These are phyloP conservation scores for Hofmannophila pseudospretella DNA, from an alignment of 2,888 invertebrate genomes.

Conservation along the genomic window DNA sequence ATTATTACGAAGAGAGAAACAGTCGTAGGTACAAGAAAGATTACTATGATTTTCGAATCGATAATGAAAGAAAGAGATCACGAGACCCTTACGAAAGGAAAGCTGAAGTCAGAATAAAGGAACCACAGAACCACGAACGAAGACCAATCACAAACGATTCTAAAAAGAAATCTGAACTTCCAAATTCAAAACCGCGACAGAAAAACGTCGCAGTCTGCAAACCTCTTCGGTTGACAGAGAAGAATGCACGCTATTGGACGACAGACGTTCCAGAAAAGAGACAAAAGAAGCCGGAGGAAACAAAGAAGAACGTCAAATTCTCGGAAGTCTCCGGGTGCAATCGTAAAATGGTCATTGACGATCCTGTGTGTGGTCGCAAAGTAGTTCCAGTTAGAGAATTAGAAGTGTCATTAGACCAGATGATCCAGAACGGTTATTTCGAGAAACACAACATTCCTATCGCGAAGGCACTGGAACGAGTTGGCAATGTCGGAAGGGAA, in stretches of 20 bases:
- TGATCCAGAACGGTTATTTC: slow-evolving; percentile 72
- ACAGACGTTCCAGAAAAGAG: slow-evolving; percentile 50
- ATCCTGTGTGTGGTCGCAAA: slow-evolving; percentile 60
- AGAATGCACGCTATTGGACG: slow-evolving; percentile 64
- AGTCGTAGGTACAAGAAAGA: slow-evolving; percentile 57
- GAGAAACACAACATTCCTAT: slow-evolving; percentile 71
- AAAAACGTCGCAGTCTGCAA: slow-evolving; percentile 69
- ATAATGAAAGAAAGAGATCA: slow-evolving; percentile 37
- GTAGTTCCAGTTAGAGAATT: slow-evolving; percentile 67
- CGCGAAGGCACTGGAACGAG: slow-evolving; percentile 38
- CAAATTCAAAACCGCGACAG: slow-evolving; percentile 24
- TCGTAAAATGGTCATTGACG: slow-evolving; percentile 66
- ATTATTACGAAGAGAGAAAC: slow-evolving; percentile 50
- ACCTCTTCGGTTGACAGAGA: slow-evolving; percentile 56
- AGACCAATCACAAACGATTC: slow-evolving; percentile 7
- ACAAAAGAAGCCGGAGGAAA: slow-evolving; percentile 52
- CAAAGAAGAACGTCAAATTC: slow-evolving; percentile 71
- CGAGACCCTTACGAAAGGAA: slow-evolving; percentile 42
- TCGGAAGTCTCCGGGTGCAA: slow-evolving; percentile 71
- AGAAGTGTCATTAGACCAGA: slow-evolving; percentile 70
- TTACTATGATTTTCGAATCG: slow-evolving; percentile 68
- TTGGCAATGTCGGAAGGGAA: slow-evolving; percentile 26
- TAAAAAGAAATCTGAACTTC: slow-evolving; percentile 6
- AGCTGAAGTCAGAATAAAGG: slow-evolving; percentile 10
- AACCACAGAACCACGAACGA: slow-evolving; percentile 21